phyloP scores from a whole-genome alignment of 2,888 invertebrate genomes.

The Meloe dianella region DNA sequence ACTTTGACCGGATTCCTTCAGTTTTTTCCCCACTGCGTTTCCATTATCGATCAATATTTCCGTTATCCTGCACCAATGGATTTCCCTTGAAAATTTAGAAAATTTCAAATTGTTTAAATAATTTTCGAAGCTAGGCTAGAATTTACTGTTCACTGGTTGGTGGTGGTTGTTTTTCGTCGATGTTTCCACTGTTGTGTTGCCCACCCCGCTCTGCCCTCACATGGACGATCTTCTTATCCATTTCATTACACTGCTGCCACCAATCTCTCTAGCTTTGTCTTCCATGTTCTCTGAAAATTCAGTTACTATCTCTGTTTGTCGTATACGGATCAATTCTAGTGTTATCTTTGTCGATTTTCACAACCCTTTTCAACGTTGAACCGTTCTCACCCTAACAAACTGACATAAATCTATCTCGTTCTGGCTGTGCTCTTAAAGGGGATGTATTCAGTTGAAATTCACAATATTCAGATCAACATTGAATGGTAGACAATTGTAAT shows the following conservation, averaged over 20 bases:
- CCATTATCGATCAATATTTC: slow-evolving; percentile 1
- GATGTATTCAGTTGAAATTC: slow-evolving; percentile 33
- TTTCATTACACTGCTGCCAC: slow-evolving; percentile 40
- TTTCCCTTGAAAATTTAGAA: neutral
- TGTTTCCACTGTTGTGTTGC: slow-evolving; percentile 26
- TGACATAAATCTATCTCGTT: slow-evolving; percentile 15
- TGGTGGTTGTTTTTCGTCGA: slow-evolving; percentile 10
- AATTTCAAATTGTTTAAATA: slow-evolving; percentile 27
- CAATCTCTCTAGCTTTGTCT: slow-evolving; percentile 49
- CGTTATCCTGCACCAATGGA: neutral
- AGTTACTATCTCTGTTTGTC: slow-evolving; percentile 41
- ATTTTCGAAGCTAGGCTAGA: slow-evolving; percentile 20
- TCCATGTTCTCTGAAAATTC: slow-evolving; percentile 44
- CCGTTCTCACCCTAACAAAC: neutral
- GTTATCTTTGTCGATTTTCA: slow-evolving; percentile 43
- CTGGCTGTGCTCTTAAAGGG: slow-evolving; percentile 42
- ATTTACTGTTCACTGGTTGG: slow-evolving; percentile 10
- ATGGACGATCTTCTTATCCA: slow-evolving; percentile 41
- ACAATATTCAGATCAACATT: slow-evolving; percentile 18
- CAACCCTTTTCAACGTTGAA: slow-evolving; percentile 10
- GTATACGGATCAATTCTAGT: slow-evolving; percentile 27
- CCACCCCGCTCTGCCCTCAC: slow-evolving; percentile 19
- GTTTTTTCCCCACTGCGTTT: slow-evolving; percentile 7
- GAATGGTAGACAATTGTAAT: slow-evolving; percentile 47
- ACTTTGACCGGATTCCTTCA: slow-evolving; percentile 3